Conservation (phyloP, 2,797 vertebrate species). For the Oophaga sylvatica region DNA sequence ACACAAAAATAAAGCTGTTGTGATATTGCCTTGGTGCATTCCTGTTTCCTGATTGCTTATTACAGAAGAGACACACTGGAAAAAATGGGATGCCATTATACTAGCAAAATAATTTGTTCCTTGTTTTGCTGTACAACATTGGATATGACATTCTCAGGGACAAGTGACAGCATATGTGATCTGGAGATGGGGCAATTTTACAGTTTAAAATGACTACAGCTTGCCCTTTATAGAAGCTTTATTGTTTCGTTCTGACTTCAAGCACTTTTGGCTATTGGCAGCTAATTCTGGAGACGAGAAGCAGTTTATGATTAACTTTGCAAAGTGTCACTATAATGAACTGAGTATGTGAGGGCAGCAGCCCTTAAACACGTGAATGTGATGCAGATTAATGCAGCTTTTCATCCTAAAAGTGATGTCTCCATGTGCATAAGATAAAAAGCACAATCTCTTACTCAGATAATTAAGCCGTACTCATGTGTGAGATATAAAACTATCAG, state of each 20-base stretch:
- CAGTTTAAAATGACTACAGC: constrained; percentile 53
- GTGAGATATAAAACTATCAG: not conserved
- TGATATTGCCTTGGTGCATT: constrained; percentile 26
- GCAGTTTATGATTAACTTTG: constrained; percentile 57
- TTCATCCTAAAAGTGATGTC: constrained; percentile 1
- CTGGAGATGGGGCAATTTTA: constrained; percentile 54
- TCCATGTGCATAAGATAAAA: not conserved
- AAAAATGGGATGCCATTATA: constrained; percentile 45
- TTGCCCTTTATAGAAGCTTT: constrained; percentile 55
- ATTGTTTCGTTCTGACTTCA: constrained; percentile 51
- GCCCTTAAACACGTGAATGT: constrained; percentile 26
- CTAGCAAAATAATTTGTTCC: constrained; percentile 50
- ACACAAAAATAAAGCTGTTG: not conserved
- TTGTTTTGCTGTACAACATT: constrained; percentile 40
- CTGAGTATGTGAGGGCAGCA: constrained; percentile 53
- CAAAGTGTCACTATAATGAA: constrained; percentile 57
- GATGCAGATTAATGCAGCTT: constrained; percentile 10
- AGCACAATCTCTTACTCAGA: not conserved
- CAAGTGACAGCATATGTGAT: constrained; percentile 47
- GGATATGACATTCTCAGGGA: constrained; percentile 54
- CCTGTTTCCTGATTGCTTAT: constrained; percentile 38
- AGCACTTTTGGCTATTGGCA: constrained; percentile 42
- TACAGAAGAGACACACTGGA: constrained; percentile 14
- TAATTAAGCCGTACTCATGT: not conserved
- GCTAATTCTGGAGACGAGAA: constrained; percentile 48